Evolutionary conservation across 2,113 vertebrate species (phyloP).

Genomic region (Pampusana beccarii): DNA sequence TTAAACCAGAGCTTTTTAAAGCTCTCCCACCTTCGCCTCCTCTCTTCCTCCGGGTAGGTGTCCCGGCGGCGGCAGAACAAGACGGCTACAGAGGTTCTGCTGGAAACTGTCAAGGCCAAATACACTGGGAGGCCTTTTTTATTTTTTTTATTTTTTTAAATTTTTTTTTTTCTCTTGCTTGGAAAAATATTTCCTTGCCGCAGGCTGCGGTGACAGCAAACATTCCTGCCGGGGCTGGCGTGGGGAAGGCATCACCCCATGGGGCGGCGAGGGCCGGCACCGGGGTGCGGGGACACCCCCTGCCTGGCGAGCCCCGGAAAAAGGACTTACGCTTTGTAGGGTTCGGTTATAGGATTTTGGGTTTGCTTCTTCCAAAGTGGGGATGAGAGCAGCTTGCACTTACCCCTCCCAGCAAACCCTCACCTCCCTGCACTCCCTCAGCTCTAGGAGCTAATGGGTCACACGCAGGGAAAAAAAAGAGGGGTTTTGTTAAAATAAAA

Average conservation of each 20-base stretch:
- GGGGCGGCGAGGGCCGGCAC: conserved; percentile 37
- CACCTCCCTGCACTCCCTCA: background rate
- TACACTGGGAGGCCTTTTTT: conserved; percentile 77
- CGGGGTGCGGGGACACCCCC: too few relatives aligned
- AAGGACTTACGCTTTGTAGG: too few relatives aligned
- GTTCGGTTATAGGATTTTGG: background rate
- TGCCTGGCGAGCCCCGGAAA: too few relatives aligned
- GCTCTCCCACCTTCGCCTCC: conserved; percentile 57
- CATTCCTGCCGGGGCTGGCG: conserved; percentile 83
- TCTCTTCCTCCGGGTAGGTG: conserved; percentile 25
- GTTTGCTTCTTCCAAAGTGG: background rate
- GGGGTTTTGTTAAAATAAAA: background rate
- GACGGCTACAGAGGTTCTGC: conserved; percentile 57
- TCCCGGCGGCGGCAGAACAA: conserved; percentile 45
- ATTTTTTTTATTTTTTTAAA: background rate
- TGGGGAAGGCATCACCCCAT: conserved; percentile 79
- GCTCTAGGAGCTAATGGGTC: background rate
- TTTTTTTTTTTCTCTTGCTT: conserved; percentile 29
- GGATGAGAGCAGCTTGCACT: background rate
- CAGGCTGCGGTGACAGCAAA: conserved; percentile 89
- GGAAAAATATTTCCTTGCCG: conserved; percentile 85
- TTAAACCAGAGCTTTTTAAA: conserved; percentile 66
- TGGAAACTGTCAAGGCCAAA: conserved; percentile 74
- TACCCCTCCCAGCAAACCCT: background rate
- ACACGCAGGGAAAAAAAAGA: background rate